These are phyloP conservation scores for Esox masquinongy DNA, from an alignment of 2,797 vertebrate genomes.

Conservation along the genomic window DNA sequence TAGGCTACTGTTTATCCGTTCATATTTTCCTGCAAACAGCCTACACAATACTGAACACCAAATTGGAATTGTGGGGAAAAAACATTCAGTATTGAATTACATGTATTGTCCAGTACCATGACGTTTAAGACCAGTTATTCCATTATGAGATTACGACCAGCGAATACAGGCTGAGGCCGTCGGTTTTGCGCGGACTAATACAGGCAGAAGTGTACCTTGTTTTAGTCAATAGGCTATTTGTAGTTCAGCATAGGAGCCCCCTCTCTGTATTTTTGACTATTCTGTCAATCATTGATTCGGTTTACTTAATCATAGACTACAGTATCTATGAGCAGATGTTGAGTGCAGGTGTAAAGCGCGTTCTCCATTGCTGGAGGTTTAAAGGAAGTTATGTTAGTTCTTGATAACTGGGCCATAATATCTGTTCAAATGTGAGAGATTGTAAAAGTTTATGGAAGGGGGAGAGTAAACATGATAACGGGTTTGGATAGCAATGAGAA, in stretches of 20 bases:
- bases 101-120: constrained; percentile 51
- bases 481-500: constrained; percentile 48
- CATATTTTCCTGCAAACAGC: too few relatives aligned
- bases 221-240: constrained; percentile 13
- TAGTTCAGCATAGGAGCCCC: constrained; percentile 21
- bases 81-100: constrained; percentile 35
- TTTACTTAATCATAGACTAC: not conserved
- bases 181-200: constrained; percentile 48
- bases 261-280: constrained; percentile 27
- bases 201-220: constrained; percentile 29
- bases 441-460: not conserved
- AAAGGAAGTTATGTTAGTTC: not conserved
- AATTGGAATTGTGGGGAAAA: not conserved
- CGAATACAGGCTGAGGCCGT: constrained; percentile 52
- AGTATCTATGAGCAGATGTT: not conserved
- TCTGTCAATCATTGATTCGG: constrained; percentile 9
- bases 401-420: not conserved
- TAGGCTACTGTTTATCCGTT: not conserved
- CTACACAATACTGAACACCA: too few relatives aligned
- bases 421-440: not conserved
- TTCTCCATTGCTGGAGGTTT: not conserved
- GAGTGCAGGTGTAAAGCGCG: not conserved
- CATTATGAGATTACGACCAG: constrained; percentile 61
- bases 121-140: constrained; percentile 70
- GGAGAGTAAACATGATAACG: constrained; percentile 17